Evolutionary conservation across 2,113 vertebrate genomes (phyloP).

Genomic region (Anguilla japonica): DNA sequence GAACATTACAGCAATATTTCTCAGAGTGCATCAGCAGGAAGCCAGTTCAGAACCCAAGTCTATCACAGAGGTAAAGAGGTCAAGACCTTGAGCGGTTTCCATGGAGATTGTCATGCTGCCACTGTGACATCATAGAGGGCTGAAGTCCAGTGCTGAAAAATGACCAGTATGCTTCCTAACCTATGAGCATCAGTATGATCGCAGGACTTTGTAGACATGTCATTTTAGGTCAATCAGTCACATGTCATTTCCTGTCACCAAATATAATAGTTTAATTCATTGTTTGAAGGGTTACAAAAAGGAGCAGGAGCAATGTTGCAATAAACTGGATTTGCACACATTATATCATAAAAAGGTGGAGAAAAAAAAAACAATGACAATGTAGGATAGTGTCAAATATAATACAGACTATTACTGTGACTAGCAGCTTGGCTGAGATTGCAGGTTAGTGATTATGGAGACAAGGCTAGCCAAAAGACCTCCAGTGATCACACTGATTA

Average conservation of each 20-base stretch:
- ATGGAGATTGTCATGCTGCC: background rate
- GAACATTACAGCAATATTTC: background rate
- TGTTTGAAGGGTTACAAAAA: no score
- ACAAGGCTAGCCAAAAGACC: background rate
- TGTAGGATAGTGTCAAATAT: background rate
- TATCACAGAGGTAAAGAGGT: background rate
- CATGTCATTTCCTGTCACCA: no score
- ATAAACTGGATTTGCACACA: background rate
- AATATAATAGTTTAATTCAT: no score
- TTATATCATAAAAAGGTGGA: background rate
- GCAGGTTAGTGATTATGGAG: no score
- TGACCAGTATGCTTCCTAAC: no score
- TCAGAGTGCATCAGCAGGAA: background rate
- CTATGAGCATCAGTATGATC: no score
- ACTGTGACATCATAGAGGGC: background rate
- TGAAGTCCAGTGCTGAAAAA: background rate
- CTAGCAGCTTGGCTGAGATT: background rate
- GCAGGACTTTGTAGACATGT: no score
- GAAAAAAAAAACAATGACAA: background rate
- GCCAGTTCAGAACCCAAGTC: background rate
- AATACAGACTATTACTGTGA: background rate
- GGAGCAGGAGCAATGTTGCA: background rate
- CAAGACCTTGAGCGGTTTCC: background rate
- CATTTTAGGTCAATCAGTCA: no score
- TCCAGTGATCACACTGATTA: background rate